Evolutionary conservation across 2,113 vertebrate genomes (phyloP), one percentile per base, ranked within the genome.

Genomic region (Gallinago media): DNA sequence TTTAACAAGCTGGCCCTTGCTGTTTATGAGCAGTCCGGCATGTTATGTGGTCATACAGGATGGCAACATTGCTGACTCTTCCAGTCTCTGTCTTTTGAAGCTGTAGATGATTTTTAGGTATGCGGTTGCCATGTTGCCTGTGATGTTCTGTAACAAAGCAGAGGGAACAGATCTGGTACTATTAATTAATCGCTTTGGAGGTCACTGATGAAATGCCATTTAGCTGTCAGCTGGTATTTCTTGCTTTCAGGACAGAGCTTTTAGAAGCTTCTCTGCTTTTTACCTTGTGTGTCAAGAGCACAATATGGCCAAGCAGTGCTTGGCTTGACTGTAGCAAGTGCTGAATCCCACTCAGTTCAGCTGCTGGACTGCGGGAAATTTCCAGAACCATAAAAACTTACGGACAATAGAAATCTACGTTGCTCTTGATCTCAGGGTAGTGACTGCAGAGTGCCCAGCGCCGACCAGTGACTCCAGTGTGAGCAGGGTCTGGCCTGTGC

Each of bases 31-130:
- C 90, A 89, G 81, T 44, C 58, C 78, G 47, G 85, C 73, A 23
- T 3, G 1, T 81, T 75, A 80, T 88, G 90, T 94, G 94, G 9
- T 96, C 96, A 93, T 93, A 95, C 96, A 82, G 92, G 85, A 91
- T 14, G 62, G 68, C 90, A 95, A 80, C 85, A 1, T 20, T 2
- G 34, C 81, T 61, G 50, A 16, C 52, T n/a, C 2, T 77, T 55
- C 42, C 3, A 1, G 8, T 21, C 42, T 71, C 72, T 88, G 49
- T 49, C 76, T 86, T 59, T 58, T 71, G 65, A 42, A 78, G 61
- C 11, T 5, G 55, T 8, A n/a, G 83, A 19, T 83, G 44, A 19
- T 75, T 81, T 92, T 68, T 9, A 56, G 72, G 73, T 29, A 27
- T 79, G 90, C 68, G 23, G 70, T 44, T 94, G 90, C 50, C 9